Conservation (phyloP, 2,113 vertebrate species). For the Coracopsis vasa region DNA sequence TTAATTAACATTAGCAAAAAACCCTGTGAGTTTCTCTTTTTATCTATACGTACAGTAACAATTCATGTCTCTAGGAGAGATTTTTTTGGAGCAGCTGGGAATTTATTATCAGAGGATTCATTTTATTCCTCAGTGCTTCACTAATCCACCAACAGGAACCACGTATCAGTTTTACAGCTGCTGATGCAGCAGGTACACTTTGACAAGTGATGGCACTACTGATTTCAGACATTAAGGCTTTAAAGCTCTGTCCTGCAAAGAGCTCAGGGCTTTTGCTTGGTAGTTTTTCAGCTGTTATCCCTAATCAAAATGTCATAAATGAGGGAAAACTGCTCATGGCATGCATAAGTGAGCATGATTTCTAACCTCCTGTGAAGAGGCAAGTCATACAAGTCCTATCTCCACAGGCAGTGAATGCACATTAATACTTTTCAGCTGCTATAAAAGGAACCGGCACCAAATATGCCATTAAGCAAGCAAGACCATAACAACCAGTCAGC, state of each 20-base stretch:
- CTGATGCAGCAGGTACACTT: background rate
- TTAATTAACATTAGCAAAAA: background rate
- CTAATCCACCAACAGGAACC: background rate
- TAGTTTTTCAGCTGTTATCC: slow-evolving; percentile 19
- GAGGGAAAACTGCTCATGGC: background rate
- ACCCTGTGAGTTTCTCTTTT: background rate
- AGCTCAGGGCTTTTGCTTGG: background rate
- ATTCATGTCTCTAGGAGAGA: background rate
- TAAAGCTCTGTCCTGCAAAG: background rate
- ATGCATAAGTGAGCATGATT: background rate
- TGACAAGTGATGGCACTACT: background rate
- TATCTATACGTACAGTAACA: background rate
- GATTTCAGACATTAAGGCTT: background rate
- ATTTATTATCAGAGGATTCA: background rate
- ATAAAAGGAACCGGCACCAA: background rate
- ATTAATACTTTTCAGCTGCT: background rate
- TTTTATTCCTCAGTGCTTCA: background rate
- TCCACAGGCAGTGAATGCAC: background rate
- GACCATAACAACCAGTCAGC: background rate
- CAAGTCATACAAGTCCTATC: background rate
- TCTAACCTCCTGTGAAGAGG: background rate
- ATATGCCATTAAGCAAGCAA: background rate
- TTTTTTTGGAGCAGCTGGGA: background rate
- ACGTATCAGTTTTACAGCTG: background rate
- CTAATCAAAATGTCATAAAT: background rate